A percentile compares a stretch with the other conserved stretches of the same genome.
These are phyloP conservation scores for Physocephala rufipes DNA, from an alignment of 2,888 invertebrate species.

Conservation along the genomic window DNA sequence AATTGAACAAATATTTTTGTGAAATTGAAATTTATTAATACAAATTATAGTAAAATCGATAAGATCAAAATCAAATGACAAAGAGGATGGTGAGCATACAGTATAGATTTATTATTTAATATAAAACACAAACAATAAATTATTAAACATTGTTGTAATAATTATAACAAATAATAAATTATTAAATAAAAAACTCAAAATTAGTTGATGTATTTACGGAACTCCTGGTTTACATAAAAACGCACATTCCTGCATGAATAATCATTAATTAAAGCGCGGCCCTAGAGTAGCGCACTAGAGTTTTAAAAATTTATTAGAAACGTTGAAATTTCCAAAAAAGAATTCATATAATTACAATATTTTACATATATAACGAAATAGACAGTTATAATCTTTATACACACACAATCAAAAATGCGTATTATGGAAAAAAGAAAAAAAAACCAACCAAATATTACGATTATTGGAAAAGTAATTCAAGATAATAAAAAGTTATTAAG, in stretches of 20 bases:
- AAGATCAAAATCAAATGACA: constrained; percentile 21
- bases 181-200: no score
- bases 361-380: no score
- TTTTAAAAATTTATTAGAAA: no score
- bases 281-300: no score
- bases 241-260: no score
- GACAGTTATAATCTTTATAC: background rate
- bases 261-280: no score
- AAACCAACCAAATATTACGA: constrained; percentile 25
- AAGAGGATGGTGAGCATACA: constrained; percentile 14
- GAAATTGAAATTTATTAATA: constrained; percentile 5
- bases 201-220: no score
- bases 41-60: constrained; percentile 28
- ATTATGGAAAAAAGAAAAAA: constrained; percentile 18
- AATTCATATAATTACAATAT: background rate
- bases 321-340: constrained; percentile 11
- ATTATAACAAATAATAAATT: background rate
- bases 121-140: no score
- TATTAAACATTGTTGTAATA: background rate
- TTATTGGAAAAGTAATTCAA: constrained; percentile 15
- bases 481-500: constrained; percentile 25
- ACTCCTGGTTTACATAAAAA: no score
- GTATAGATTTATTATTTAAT: no score
- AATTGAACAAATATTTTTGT: background rate
- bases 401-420: constrained; percentile 18